Base-by-base conservation (phyloP, 1,140 invertebrate genomes). In the Drosophila melanica region DNA sequence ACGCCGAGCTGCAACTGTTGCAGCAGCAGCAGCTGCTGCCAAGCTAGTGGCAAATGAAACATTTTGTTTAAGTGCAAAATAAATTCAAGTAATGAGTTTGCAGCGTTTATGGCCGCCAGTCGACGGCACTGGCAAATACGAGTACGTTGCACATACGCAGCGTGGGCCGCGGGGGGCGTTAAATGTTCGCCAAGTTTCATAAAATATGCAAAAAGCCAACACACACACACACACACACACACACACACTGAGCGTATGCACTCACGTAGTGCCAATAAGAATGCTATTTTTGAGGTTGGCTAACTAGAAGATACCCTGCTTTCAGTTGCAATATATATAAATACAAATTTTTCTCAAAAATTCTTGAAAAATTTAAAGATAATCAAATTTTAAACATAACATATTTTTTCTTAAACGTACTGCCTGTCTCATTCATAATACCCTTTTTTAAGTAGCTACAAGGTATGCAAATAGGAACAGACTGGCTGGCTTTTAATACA, bases 1-100 rank as follows among this genome's bases (percentile, higher is more conserved):
- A 23, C 12, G 51, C 37, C 42, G 45, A 51, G 8, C 11, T 16
- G 44, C 44, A 20, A 45, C 9, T 18, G 1, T 11, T 20, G 9
- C 44, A 11, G 44, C 14, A 0, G 1, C 14, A 0, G 1, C 53
- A 27, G 62, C 39, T 30, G 16, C 60, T 57, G 42, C 20, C 45
- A 23, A 23, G 18, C 35, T 62, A 41, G 42, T 44, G 70, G 81
- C 81, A 78, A 81, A 81, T 81, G 84, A 87, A 87, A 89, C 85
- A 89, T 89, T 89, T 90, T 79, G 84, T 89, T 89, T 89, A 89
- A 89, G 84, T 89, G 84, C 85, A 72, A 89, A 89, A 90, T 89
- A 90, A 89, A 89, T 89, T 89, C 80, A 70, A 77, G 84, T 89
- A 89, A 87, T 87, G 84, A 87, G 84, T 89, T 87, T 87, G 84